A percentile compares a stretch with the other conserved stretches of the same genome.
Evolutionary conservation across 2,113 vertebrate genomes (phyloP).

Genomic region (Tretioscincus oriximinensis): DNA sequence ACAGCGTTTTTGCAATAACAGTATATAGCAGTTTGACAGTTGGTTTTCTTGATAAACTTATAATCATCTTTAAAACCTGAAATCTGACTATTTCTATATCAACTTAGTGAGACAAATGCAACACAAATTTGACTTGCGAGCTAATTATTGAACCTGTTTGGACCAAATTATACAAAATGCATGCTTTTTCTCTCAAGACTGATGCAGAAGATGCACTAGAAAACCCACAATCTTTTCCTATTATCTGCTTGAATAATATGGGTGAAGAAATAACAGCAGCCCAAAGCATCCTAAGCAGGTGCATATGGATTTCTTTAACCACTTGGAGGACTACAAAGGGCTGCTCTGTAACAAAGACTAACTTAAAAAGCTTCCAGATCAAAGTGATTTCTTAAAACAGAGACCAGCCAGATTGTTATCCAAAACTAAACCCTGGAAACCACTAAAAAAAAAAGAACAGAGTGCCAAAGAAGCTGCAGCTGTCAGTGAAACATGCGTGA

Average conservation of each 20-base stretch:
- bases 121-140: no score
- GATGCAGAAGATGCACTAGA: neutral
- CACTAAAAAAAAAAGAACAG: neutral
- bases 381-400: constrained; percentile 7
- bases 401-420: constrained; percentile 26
- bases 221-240: neutral
- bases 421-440: neutral
- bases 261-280: neutral
- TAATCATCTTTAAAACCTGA: no score
- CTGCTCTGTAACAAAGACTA: neutral
- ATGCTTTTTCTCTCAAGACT: neutral
- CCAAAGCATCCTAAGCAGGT: neutral
- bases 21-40: no score
- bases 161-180: no score
- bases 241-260: neutral
- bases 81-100: no score
- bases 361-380: neutral
- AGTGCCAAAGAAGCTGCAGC: rapidly evolving
- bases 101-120: no score
- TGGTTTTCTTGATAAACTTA: no score
- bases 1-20: no score
- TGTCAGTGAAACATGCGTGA: neutral
- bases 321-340: neutral
- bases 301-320: neutral
- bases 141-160: no score